Base-by-base conservation (phyloP, 2,797 vertebrate species). In the Thripadectes ignobilis region DNA sequence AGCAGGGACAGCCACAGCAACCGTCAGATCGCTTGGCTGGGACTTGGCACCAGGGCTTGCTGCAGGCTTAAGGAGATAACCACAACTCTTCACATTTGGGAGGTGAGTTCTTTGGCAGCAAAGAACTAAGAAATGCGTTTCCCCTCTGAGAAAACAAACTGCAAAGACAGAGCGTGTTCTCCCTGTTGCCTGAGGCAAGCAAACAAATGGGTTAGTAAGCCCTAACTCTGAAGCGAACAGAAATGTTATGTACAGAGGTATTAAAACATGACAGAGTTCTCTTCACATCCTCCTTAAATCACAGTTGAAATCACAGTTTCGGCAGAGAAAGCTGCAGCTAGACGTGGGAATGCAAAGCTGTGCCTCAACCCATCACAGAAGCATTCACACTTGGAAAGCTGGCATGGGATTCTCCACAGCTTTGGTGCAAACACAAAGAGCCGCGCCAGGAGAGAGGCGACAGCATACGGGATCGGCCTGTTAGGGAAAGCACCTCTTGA, bases 301-400 rank as follows among this genome's bases (percentile, higher is more conserved):
- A 97, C 94, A 96, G 95, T 96, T 96, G 93, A 96, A 96, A 92
- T 96, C 94, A 96, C 93, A 96, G 95, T 96, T 97, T 96, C 75
- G 91, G 94, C 89, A 92, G 85, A 89, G 75, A 88, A 96, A 94
- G 81, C 66, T 89, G 85, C 58, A 87, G 93, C 85, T 86, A 87
- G 78, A 85, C 9, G 10, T 30, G 81, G 73, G 71, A 92, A 93
- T 34, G 88, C 86, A 85, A 94, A 95, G 81, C 84, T 12, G n/a
- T 68, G 86, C 77, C 55, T 87, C 89, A 81, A 36, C 49, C 80
- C 66, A 38, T 59, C 71, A 18, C 77, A 57, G 90, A 91, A 62
- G 69, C 80, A n/a, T 79, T 72, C 1, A 1, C 75, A 11, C 82
- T 88, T 20, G 67, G 49, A 24, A 89, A 93, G 61, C 5, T 86